Percentiles rank a stretch among this genome's conserved stretches.
Evolutionary conservation across 2,888 invertebrate genomes (phyloP).

Genomic region (Apomyelois bistriatella): DNA sequence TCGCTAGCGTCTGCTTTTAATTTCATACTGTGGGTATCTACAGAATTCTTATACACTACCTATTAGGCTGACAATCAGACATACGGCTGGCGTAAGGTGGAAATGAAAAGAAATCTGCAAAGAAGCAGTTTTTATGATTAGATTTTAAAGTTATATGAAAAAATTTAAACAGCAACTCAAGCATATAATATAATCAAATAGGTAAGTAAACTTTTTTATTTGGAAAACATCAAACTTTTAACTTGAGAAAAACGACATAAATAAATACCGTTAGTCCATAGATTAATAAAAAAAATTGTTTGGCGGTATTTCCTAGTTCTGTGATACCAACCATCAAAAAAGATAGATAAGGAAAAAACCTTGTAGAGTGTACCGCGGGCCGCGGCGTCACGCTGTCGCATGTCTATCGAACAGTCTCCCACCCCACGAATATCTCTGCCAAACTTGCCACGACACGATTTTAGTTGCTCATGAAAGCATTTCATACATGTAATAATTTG

Average conservation of each 20-base stretch:
- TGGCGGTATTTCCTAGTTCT: too few species aligned
- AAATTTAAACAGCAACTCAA: too few species aligned
- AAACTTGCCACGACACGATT: constrained; percentile 19
- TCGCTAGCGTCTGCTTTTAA: too few species aligned
- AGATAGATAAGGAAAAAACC: not conserved
- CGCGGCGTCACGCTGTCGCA: constrained; percentile 43
- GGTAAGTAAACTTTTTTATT: constrained; percentile 9
- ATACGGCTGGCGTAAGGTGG: too few species aligned
- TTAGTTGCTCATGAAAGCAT: not conserved
- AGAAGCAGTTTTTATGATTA: too few species aligned
- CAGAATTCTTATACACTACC: too few species aligned
- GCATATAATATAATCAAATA: constrained; percentile 8
- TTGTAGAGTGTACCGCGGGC: constrained; percentile 32
- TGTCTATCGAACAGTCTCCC: constrained; percentile 36
- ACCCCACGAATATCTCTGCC: constrained; percentile 29
- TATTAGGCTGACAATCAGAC: too few species aligned
- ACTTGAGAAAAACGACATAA: not conserved
- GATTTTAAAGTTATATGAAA: too few species aligned
- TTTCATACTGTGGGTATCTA: too few species aligned
- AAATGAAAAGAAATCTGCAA: too few species aligned
- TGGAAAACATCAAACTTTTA: constrained; percentile 2
- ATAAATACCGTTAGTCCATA: too few species aligned
- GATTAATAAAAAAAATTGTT: too few species aligned
- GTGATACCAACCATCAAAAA: constrained; percentile 6
- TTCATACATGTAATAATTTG: constrained; percentile 9